These are phyloP conservation scores for Thalassaphorura encarpata DNA, from an alignment of 1,140 invertebrate species.

Conservation along the genomic window DNA sequence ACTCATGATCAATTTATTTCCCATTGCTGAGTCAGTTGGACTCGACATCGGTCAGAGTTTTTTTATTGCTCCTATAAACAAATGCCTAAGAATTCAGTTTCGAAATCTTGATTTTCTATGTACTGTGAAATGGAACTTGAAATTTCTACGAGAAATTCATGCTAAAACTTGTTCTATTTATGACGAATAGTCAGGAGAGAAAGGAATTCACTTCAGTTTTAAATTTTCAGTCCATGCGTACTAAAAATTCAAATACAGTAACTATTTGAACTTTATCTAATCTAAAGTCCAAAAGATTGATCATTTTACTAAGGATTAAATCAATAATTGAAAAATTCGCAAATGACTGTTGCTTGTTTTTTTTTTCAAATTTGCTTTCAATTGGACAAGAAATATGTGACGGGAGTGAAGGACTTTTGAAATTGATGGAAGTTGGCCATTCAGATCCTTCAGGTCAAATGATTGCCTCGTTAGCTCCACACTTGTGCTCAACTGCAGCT, in stretches of 20 bases:
- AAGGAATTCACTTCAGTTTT: neutral
- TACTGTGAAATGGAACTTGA: too few relatives aligned
- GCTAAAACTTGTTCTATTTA: too few relatives aligned
- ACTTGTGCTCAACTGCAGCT: constrained; percentile 30
- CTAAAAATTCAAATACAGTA: neutral
- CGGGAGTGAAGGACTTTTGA: constrained; percentile 31
- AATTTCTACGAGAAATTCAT: too few relatives aligned
- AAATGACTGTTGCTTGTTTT: neutral
- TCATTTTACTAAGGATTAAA: neutral
- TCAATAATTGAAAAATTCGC: neutral
- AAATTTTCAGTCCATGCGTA: too few relatives aligned
- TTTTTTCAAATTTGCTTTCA: too few relatives aligned
- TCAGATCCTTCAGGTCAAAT: constrained; percentile 23
- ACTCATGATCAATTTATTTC: too few relatives aligned
- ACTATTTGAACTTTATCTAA: neutral
- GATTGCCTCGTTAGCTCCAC: constrained; percentile 27
- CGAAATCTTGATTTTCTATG: too few relatives aligned
- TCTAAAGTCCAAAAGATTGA: neutral
- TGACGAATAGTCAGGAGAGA: too few relatives aligned
- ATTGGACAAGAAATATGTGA: constrained; percentile 31
- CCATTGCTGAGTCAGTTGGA: neutral
- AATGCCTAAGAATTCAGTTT: too few relatives aligned
- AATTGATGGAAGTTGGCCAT: constrained; percentile 29
- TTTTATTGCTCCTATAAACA: too few relatives aligned
- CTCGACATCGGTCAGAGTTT: too few relatives aligned